Evolutionary conservation across 2,797 vertebrate genomes (phyloP), one percentile per base, ranked within the genome.

Genomic region (Cynopterus sphinx): DNA sequence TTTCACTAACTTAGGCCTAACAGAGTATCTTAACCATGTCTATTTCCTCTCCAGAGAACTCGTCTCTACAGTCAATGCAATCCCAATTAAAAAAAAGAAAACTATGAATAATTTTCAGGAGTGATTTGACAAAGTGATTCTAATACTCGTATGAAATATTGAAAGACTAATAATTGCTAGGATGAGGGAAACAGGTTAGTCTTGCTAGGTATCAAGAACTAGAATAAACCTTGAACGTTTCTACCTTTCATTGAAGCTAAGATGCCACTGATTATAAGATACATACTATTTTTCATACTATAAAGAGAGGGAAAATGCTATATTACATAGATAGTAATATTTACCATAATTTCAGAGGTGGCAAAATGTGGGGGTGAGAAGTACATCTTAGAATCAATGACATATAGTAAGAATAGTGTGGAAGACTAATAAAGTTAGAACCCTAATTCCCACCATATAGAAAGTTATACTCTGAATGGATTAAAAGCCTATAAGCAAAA

Each of bases 381-480:
- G 33, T 17, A 28, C 19, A 65, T 65, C 84, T 92, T 83, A 83
- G 36, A 95, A 93, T 95, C 87, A 85, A 93, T 75, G 84, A 36
- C 10, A 9, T 57, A 70, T 9, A 81, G 28, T 89, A 86, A 89
- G 92, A 84, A 33, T 22, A 43, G 10, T 6, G 9, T 31, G 6
- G 79, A 71, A 84, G 67, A 55, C 81, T 91, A 94, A 87, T 75
- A 91, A 92, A 92, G 90, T 91, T 36, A 90, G 74, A 71, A 84
- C 65, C 61, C 43, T 67, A 61, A 90, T 74, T 68, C 95, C 86
- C 46, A 79, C 41, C 13, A 11, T 43, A 93, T 89, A 75, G 91
- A 91, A 96, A 87, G 55, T 77, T 63, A 84, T 94, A 89, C 85
- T 96, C 75, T 90, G 70, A 77, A 89, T 90, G 84, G 65, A 96